phyloP scores from a whole-genome alignment of 2,888 invertebrate species.

The Zhengitettix transpicula region DNA sequence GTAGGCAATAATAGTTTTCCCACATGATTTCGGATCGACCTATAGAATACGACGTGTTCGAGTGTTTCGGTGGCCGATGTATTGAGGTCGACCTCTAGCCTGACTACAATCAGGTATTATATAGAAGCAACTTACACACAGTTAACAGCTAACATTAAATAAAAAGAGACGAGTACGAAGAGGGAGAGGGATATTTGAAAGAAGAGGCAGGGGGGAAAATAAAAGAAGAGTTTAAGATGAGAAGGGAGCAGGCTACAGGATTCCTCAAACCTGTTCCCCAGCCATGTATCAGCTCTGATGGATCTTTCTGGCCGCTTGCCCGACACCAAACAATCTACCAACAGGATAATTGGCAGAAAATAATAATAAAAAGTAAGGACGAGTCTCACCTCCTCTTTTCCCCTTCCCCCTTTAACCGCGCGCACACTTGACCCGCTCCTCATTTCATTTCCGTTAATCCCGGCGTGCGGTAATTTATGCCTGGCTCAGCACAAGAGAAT shows the following conservation, averaged over 20 bases:
- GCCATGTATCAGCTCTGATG: slow-evolving; percentile 4
- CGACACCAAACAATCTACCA: slow-evolving; percentile 4
- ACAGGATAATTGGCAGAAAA: slow-evolving; percentile 9
- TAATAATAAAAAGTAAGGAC: too few relatives aligned
- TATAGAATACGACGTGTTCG: too few relatives aligned
- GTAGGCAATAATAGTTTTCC: too few relatives aligned
- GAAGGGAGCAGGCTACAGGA: not conserved
- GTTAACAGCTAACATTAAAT: not conserved
- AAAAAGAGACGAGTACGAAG: not conserved
- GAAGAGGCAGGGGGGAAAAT: not conserved
- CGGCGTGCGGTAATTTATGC: too few relatives aligned
- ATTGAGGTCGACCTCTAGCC: too few relatives aligned
- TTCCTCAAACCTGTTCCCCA: not conserved
- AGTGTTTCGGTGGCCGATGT: too few relatives aligned
- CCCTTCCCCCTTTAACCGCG: too few relatives aligned
- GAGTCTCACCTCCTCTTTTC: too few relatives aligned
- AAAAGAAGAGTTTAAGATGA: not conserved
- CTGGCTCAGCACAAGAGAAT: too few relatives aligned
- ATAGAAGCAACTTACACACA: not conserved
- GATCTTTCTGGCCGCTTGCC: slow-evolving; percentile 6
- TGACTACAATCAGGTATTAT: not conserved
- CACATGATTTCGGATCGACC: too few relatives aligned
- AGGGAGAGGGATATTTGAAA: not conserved
- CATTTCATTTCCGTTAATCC: too few relatives aligned
- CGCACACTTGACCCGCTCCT: too few relatives aligned